phyloP scores from a whole-genome alignment of 2,797 vertebrate species.

The Pagetopsis macropterus region DNA sequence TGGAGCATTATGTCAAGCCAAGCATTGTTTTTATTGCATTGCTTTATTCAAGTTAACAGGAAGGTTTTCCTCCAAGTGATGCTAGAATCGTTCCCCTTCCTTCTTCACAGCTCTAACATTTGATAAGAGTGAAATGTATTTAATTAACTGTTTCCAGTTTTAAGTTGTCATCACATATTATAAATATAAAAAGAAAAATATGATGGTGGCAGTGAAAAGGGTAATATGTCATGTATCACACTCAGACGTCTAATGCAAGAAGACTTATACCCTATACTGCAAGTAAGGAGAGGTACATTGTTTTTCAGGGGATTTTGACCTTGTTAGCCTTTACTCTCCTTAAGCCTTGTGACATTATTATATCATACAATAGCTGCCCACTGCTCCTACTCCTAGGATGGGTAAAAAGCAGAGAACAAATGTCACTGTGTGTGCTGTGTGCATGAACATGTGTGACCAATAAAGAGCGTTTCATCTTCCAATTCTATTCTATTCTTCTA shows the following conservation, averaged over 20 bases:
- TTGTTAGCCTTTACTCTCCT: neutral
- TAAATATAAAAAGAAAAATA: slow-evolving; percentile 28
- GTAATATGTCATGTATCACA: neutral
- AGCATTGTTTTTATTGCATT: slow-evolving; percentile 54
- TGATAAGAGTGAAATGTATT: slow-evolving; percentile 56
- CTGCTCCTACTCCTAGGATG: too few species aligned
- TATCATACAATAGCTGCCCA: too few species aligned
- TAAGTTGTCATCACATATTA: slow-evolving; percentile 56
- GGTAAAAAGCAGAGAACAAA: too few species aligned
- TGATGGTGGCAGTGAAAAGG: slow-evolving; percentile 14
- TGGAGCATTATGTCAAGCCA: slow-evolving; percentile 44
- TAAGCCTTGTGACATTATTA: neutral
- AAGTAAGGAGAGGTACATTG: neutral
- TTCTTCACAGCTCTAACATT: slow-evolving; percentile 49
- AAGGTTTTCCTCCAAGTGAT: slow-evolving; percentile 46
- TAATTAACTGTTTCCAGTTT: slow-evolving; percentile 47
- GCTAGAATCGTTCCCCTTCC: slow-evolving; percentile 48
- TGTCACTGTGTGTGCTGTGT: too few species aligned
- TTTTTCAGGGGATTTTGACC: neutral
- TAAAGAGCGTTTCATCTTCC: too few species aligned
- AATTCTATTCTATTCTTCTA: too few species aligned
- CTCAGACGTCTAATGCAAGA: neutral
- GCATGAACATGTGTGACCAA: too few species aligned
- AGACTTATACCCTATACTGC: neutral
- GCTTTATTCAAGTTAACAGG: slow-evolving; percentile 47